Evolutionary conservation across 2,113 vertebrate species (phyloP), one percentile per base, ranked within the genome.

Genomic region (Alaudala cheleensis): DNA sequence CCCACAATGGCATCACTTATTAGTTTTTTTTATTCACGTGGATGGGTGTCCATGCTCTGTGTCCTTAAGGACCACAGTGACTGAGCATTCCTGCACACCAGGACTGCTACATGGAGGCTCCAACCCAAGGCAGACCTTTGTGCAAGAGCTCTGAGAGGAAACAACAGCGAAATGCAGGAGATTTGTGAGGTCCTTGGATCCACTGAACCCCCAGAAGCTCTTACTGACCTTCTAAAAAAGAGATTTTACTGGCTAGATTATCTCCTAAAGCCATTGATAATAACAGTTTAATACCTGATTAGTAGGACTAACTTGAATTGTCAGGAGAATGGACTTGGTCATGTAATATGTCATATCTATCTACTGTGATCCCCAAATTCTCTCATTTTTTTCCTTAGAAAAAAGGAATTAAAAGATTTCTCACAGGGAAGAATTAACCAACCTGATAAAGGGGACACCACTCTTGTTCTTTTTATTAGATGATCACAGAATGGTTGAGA

Each of bases 231-330:
- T 93, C 94, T 90, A 51, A 89, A 94, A 94, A 37, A 37, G 24
- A 85, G 93, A 67, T 95, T 93, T 80, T 85, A 77, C 40, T 57
- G 49, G 61, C 69, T 77, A 90, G 86, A 73, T 88, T 94, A 56
- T 80, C 69, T 87, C 89, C 56, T 88, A 64, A 83, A 70, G 50
- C 73, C 11, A 61, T 84, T 86, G 90, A 60, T 84, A 89, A 70
- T 84, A 92, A 72, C 1, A 22, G 37, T 92, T 94, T 93, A 92
- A 94, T 82, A 82, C 34, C 62, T 90, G 85, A 95, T 96, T 94
- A 95, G 22, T 50, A 72, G n/a, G 37, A 64, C 69, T 87, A 62
- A 58, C 47, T 89, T 81, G 69, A 95, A 86, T 67, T 58, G 26
- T 61, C 37, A 88, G 67, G 16, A 86, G n/a, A 49, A 91, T 67